Base-by-base conservation (phyloP, 2,888 invertebrate species). In the Vanessa cardui region DNA sequence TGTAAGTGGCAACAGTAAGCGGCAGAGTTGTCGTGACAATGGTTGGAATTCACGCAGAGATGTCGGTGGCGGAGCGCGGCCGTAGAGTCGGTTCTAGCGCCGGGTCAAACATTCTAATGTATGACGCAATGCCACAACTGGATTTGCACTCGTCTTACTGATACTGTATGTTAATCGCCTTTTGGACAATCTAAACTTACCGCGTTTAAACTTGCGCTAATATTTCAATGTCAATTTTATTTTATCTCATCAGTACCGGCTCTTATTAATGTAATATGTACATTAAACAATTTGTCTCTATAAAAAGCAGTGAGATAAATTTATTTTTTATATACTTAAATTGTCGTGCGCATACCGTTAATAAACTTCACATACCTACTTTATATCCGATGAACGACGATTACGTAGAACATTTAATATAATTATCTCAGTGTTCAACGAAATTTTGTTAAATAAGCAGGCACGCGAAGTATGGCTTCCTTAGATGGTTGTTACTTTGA, bases 61-160 rank as follows among this genome's bases (percentile, higher is more conserved):
- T 82, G 85, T 83, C 84, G 77, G 73, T 74, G 73, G 82, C 77
- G 70, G 76, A 77, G 71, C 71, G 74, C 76, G 73, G 70, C 73
- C 71, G 73, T 47, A 71, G 46, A 72, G 74, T 77, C 78, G 78
- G 78, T 73, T 75, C 74, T 73, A 64, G 78, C 81, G 82, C 79
- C 85, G 86, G 88, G 88, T 89, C 88, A 89, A 89, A 87, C 89
- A 89, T 89, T 89, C 89, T 89, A 89, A 89, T 85, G 86, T 84
- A 86, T 89, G 89, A 89, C 88, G 89, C 87, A 89, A 89, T 83
- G 80, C 82, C 77, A 80, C 81, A 79, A 88, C 87, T 88, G 87
- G 89, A 88, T 87, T 88, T 87, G 86, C 87, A 87, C 87, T 88
- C 88, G 87, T 88, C 88, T 85, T 79, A 82, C 82, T 80, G 81